Base-by-base conservation (phyloP, 1,140 invertebrate genomes). In the Dysdera silvatica region DNA sequence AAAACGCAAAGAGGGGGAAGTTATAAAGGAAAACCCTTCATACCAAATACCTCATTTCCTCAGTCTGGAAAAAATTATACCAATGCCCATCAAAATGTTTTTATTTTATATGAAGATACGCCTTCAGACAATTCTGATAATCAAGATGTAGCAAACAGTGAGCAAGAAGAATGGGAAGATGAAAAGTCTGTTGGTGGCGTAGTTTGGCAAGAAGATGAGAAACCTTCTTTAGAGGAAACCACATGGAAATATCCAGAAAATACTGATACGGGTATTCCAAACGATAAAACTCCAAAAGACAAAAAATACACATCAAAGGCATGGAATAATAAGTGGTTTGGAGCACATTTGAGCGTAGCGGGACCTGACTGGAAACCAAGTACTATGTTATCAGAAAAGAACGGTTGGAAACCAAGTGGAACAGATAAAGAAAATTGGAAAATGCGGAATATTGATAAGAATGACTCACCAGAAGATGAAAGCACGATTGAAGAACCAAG, bases 81-180 rank as follows among this genome's bases (percentile, higher is more conserved):
- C 7, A 28, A 52, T n/a, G 16, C 58, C 20, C 6, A 18, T 18
- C 28, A 16, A 20, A 59, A 35, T 14, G 43, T 18, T 10, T 28
- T 10, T 26, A 14, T 8, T 12, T 6, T 14, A 7, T 23, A 16
- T 5, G 16, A 53, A 47, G 20, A 23, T 31, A 23, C 23, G 23
- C 7, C 18, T 10, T 3, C 29, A 12, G 14, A 20, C 35, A 5
- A n/a, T 2, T 2, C 40, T 26, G 48, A 20, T 14, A 14, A 6
- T 16, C 7, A 35, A 35, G 18, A 16, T 10, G 23, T 62, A 7
- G 18, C 33, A 4, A 54, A 54, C 8, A 61, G 55, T 35, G 60
- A 61, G 10, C 43, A 37, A 5, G 61, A 63, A 24, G 56, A 53
- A 24, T 63, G 61, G 61, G 61, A 28, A 3, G 61, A 63, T 49